These are phyloP conservation scores for Phoeniculus purpureus DNA, from an alignment of 2,797 vertebrate species.

Conservation along the genomic window DNA sequence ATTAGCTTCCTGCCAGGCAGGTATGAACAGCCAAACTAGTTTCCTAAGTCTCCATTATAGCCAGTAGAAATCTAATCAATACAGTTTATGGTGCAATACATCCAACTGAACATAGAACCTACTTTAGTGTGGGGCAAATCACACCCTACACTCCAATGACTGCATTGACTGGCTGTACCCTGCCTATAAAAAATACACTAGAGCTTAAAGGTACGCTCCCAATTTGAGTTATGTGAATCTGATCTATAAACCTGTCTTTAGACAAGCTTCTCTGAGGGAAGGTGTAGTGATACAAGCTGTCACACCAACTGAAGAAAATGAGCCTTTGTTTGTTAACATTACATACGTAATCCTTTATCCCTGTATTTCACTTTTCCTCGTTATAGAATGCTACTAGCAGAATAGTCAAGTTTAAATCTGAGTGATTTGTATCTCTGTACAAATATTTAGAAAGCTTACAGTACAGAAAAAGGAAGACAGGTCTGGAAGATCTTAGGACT, in stretches of 20 bases:
- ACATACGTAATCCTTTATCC: not conserved
- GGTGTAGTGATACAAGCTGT: not conserved
- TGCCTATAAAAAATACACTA: not conserved
- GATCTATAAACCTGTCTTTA: not conserved
- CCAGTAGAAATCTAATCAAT: constrained; percentile 2
- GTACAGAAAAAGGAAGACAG: not conserved
- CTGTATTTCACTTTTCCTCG: not conserved
- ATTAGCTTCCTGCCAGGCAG: not conserved
- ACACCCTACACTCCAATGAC: not conserved
- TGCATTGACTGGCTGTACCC: not conserved
- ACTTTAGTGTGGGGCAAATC: not conserved
- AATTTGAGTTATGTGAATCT: not conserved
- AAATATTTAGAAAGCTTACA: not conserved
- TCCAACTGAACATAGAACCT: not conserved
- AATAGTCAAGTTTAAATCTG: not conserved
- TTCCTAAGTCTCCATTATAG: not conserved
- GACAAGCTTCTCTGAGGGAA: not conserved
- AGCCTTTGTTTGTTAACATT: not conserved
- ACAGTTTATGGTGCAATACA: not conserved
- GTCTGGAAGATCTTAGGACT: not conserved
- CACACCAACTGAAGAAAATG: not conserved
- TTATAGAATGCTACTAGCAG: not conserved
- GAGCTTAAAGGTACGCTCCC: not conserved
- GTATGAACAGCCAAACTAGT: not conserved
- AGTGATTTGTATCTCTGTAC: not conserved